Evolutionary conservation across 30 jellyfish, hydroid and myxozoan species (phyloP).

Genomic region (Nemopilema nomurai): DNA sequence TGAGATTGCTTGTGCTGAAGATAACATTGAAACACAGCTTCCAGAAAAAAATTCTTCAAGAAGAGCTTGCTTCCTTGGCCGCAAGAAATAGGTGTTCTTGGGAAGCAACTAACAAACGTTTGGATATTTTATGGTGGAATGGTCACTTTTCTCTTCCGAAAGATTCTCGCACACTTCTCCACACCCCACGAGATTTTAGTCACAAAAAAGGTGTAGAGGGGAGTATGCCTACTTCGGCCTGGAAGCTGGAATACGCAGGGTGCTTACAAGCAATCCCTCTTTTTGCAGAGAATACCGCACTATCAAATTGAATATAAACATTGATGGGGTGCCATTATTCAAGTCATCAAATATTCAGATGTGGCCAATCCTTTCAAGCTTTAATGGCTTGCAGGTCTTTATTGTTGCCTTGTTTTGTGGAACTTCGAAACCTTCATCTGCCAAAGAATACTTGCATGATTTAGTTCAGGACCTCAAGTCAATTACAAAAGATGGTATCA

Average conservation of each 20-base stretch:
- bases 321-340: constrained; percentile 59
- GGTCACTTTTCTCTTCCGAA: constrained; percentile 58
- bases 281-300: not conserved
- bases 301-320: constrained; percentile 20
- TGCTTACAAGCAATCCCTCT: not conserved
- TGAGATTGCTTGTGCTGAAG: not conserved
- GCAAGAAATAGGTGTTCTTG: constrained; percentile 33
- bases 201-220: constrained; percentile 39
- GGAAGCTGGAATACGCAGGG: not conserved
- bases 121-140: constrained; percentile 24
- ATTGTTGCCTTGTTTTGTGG: constrained; percentile 62
- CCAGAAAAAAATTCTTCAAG: not conserved
- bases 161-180: constrained; percentile 52
- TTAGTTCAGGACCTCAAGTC: constrained; percentile 32
- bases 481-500: constrained; percentile 19
- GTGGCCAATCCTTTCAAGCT: constrained; percentile 42
- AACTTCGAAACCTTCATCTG: constrained; percentile 55
- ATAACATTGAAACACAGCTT: not conserved
- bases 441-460: constrained; percentile 41
- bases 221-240: constrained; percentile 35
- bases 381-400: constrained; percentile 40
- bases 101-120: constrained; percentile 23
- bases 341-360: constrained; percentile 25
- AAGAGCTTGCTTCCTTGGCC: constrained; percentile 39
- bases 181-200: constrained; percentile 20